phyloP scores from a whole-genome alignment of 2,797 vertebrate species.

The Clarias fuscus region DNA sequence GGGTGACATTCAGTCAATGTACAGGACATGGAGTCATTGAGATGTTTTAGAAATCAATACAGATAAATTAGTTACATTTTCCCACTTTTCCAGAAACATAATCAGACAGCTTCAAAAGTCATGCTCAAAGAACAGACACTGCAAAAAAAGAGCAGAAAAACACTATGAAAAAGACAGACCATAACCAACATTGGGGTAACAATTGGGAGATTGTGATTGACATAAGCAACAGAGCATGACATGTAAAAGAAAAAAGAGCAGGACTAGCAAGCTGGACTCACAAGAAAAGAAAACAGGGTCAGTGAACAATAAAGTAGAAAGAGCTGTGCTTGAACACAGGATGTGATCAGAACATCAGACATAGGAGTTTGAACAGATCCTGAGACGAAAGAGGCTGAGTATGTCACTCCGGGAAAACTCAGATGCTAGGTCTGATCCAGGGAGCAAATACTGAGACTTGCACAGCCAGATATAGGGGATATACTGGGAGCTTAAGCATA shows the following conservation, averaged over 20 bases:
- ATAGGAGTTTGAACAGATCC: background rate
- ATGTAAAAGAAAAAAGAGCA: slow-evolving; percentile 4
- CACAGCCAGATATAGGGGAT: background rate
- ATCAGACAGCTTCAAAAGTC: background rate
- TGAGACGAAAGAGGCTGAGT: background rate
- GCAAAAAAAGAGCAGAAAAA: background rate
- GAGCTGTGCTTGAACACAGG: background rate
- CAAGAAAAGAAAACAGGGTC: slow-evolving; percentile 12
- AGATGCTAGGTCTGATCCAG: background rate
- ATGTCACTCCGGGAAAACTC: background rate
- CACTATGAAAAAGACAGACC: background rate
- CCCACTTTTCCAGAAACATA: background rate
- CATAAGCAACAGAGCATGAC: slow-evolving; percentile 21
- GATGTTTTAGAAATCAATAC: background rate
- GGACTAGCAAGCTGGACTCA: background rate
- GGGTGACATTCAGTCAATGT: background rate
- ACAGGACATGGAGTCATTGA: background rate
- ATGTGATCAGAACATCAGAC: slow-evolving; percentile 1
- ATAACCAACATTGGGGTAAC: background rate
- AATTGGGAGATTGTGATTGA: slow-evolving; percentile 7
- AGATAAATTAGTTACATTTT: background rate
- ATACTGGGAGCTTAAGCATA: slow-evolving; percentile 2
- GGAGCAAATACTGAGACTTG: background rate
- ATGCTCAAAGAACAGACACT: background rate
- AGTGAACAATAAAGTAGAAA: slow-evolving; percentile 18